Conservation (phyloP, 1,140 invertebrate genomes). For the Lepidostoma basale region DNA sequence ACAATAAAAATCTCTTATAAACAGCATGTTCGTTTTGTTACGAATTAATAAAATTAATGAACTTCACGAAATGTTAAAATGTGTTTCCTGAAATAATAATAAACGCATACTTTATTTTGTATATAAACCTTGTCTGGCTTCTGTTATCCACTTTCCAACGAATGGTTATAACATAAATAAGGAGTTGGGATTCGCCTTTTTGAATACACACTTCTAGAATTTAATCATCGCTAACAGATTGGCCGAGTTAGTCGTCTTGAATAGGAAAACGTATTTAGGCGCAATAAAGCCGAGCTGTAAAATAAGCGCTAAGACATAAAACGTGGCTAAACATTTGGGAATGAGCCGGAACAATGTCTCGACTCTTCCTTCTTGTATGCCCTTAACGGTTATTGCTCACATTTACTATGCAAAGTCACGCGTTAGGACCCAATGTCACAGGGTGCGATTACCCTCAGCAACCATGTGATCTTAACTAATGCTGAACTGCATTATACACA, state of each 20-base stretch:
- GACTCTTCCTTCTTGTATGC: neutral
- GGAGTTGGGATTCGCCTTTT: neutral
- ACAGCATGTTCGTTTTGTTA: too few relatives aligned
- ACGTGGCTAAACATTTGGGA: conserved; percentile 20
- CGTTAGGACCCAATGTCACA: too few relatives aligned
- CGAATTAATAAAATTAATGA: too few relatives aligned
- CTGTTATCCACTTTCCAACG: neutral
- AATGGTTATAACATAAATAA: neutral
- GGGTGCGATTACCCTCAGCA: neutral
- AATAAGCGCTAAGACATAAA: conserved; percentile 22
- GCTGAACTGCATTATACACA: neutral
- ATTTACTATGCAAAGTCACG: conserved; percentile 30
- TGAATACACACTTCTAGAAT: neutral
- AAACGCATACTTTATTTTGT: too few relatives aligned
- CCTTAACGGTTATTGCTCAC: conserved; percentile 24
- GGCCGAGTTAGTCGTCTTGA: conserved; percentile 3
- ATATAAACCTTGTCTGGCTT: too few relatives aligned
- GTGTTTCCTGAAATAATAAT: too few relatives aligned
- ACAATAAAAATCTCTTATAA: too few relatives aligned
- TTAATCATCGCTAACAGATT: neutral
- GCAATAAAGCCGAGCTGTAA: conserved; percentile 21
- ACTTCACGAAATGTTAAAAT: too few relatives aligned
- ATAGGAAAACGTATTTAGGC: conserved; percentile 15
- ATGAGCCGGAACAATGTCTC: conserved; percentile 21
- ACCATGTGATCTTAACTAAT: neutral